Conservation (phyloP, 35 echinoderm and acorn worm genomes). For the Anneissia japonica region DNA sequence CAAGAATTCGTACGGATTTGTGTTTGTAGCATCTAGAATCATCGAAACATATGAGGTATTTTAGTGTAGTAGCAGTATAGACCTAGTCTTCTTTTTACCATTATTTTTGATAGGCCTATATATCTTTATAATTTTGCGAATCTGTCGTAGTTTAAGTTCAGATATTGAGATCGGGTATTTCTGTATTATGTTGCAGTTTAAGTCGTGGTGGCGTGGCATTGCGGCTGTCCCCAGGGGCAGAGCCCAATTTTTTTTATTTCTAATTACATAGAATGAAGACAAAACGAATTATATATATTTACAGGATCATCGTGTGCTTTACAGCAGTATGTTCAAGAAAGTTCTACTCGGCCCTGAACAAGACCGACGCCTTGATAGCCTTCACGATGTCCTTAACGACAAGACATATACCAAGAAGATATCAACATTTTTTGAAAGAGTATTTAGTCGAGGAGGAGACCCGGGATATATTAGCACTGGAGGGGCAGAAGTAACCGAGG, state of each 20-base stretch:
- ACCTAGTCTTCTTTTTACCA: too few relatives aligned
- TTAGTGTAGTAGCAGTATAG: neutral
- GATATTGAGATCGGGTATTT: too few relatives aligned
- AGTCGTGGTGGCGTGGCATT: too few relatives aligned
- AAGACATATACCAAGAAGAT: neutral
- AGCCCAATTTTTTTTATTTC: too few relatives aligned
- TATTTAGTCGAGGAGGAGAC: neutral
- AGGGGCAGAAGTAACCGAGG: neutral
- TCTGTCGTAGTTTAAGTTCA: too few relatives aligned
- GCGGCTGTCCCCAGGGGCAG: too few relatives aligned
- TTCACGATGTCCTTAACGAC: neutral
- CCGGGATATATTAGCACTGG: neutral
- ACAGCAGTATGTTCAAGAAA: neutral
- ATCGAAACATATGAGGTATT: neutral
- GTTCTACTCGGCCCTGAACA: neutral
- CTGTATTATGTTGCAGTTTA: too few relatives aligned
- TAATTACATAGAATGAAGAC: too few relatives aligned
- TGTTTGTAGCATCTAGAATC: neutral
- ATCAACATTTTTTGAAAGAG: neutral
- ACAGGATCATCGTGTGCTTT: neutral
- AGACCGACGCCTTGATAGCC: neutral
- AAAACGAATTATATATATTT: too few relatives aligned
- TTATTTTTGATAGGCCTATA: too few relatives aligned
- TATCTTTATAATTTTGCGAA: too few relatives aligned
- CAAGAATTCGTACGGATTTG: neutral